Evolutionary conservation across 2,113 vertebrate species (phyloP).

Genomic region (Catharus bicknelli): DNA sequence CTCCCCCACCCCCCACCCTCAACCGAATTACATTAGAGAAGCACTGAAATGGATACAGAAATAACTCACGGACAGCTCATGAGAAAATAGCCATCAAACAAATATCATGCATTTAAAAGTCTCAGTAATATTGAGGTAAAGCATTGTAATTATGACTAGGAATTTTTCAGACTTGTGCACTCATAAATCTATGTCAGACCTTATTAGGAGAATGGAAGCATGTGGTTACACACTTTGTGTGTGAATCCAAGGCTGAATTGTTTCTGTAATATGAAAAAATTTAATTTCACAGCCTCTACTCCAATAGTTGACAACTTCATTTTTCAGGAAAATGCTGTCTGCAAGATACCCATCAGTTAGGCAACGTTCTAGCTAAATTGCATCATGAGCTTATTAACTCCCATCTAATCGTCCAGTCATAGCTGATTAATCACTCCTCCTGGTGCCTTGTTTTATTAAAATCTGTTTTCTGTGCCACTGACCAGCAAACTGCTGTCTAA

Average conservation of each 20-base stretch:
- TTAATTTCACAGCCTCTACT: constrained; percentile 1
- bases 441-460: constrained; percentile 51
- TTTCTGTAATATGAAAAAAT: background rate
- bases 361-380: constrained; percentile 8
- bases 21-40: background rate
- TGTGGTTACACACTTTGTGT: background rate
- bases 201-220: background rate
- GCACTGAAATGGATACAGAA: background rate
- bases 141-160: background rate
- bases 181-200: constrained; percentile 1
- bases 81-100: background rate
- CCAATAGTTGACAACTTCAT: constrained; percentile 32
- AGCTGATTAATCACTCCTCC: constrained; percentile 48
- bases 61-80: background rate
- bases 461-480: constrained; percentile 21
- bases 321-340: constrained; percentile 24
- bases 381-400: constrained; percentile 56
- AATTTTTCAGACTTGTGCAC: background rate
- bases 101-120: background rate
- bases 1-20: too few relatives aligned
- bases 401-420: constrained; percentile 46
- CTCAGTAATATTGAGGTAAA: background rate
- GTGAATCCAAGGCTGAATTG: background rate
- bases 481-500: background rate
- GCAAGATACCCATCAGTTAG: background rate